Evolutionary conservation across 2,113 vertebrate genomes (phyloP).

Genomic region (Gallinago undulata): DNA sequence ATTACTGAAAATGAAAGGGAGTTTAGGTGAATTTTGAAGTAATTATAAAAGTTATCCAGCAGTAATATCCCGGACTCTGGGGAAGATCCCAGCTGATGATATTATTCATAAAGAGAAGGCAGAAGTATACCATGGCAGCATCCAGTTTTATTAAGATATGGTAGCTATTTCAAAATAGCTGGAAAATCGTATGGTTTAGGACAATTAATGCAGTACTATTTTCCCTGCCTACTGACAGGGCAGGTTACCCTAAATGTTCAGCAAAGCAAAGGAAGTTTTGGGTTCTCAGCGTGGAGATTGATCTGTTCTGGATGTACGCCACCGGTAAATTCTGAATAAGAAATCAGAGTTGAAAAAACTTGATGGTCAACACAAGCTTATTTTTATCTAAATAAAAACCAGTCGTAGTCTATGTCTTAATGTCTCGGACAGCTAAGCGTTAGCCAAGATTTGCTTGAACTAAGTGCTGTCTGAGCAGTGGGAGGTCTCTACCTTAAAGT

Average conservation of each 20-base stretch:
- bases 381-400: neutral
- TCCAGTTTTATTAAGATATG: neutral
- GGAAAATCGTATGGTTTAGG: neutral
- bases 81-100: neutral
- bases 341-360: neutral
- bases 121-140: neutral
- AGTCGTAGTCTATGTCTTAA: neutral
- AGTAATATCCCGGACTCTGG: neutral
- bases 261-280: neutral
- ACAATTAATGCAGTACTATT: neutral
- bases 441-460: neutral
- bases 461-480: neutral
- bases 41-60: neutral
- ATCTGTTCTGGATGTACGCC: fast-evolving
- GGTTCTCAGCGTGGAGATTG: neutral
- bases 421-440: neutral
- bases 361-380: neutral
- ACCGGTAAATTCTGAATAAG: neutral
- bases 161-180: neutral
- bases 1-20: neutral
- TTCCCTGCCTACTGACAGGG: neutral
- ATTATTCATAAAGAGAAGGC: neutral
- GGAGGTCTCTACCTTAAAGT: neutral
- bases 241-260: neutral
- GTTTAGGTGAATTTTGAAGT: neutral